Evolutionary conservation across 1,140 invertebrate species (phyloP).

Genomic region (Centruroides sculpturatus): DNA sequence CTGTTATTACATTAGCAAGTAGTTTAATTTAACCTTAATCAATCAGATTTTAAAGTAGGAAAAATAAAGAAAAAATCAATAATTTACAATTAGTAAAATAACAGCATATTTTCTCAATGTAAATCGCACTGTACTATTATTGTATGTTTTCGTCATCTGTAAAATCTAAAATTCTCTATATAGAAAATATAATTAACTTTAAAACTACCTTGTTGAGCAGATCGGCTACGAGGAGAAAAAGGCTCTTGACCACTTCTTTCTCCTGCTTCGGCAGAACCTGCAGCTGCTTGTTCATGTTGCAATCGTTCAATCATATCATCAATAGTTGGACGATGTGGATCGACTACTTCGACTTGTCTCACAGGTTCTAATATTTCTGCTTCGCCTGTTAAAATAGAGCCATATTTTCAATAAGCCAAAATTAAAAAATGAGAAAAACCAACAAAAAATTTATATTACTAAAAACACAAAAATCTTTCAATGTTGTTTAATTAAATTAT

Average conservation of each 20-base stretch:
- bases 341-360: conserved; percentile 16
- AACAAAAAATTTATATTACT: not conserved
- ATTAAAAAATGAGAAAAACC: not conserved
- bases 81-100: too few species aligned
- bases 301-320: conserved; percentile 56
- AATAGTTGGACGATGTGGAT: conserved; percentile 44
- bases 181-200: not conserved
- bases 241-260: conserved; percentile 4
- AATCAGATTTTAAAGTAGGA: too few species aligned
- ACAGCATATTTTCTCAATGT: too few species aligned
- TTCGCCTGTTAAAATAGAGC: conserved; percentile 19
- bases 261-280: not conserved
- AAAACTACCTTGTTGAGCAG: conserved; percentile 6
- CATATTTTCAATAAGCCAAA: too few species aligned
- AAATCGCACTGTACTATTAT: too few species aligned
- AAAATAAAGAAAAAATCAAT: too few species aligned
- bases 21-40: too few species aligned
- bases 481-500: not conserved
- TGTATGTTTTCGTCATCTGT: too few species aligned
- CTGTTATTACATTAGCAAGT: too few species aligned
- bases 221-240: conserved; percentile 10
- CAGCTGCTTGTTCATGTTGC: conserved; percentile 28
- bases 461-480: not conserved
- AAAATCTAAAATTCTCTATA: too few species aligned
- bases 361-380: conserved; percentile 31